Base-by-base conservation (phyloP, 2,797 vertebrate species). In the Coranthus polyacanthus region DNA sequence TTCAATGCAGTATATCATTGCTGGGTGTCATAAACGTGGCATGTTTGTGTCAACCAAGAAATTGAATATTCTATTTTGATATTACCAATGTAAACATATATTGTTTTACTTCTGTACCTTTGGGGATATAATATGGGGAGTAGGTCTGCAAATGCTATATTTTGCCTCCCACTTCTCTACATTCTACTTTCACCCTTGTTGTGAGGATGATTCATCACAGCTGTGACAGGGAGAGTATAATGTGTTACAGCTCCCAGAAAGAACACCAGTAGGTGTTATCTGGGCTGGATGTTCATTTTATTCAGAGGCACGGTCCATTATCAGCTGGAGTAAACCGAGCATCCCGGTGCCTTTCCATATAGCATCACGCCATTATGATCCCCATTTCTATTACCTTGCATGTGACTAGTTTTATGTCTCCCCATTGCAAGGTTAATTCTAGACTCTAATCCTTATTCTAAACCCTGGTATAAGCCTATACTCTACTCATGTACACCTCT, bases 201-300 rank as follows among this genome's bases (percentile, higher is more conserved):
- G 86, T 57, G 75, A 37, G 71, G 78, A 85, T 84, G 86, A 92
- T 86, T 92, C 82, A 91, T 88, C 73, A 66, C 75, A 44, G 70
- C 69, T 53, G 77, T 85, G 83, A 75, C 64, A 73, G 83, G 68
- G 54, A 62, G 55, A 47, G 73, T 43, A 29, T 68, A 68, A 84
- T 80, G 82, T 80, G 85, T 64, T 77, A 75, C 72, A 85, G 84
- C 84, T 70, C 81, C 74, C 75, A 78, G 79, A 79, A 78, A 76
- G 56, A 83, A 77, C 74, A 69, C 82, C 70, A 53, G 76, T 59
- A 66, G 85, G 81, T 85, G 83, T 85, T 85, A 89, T 88, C 85
- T 78, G 44, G 59, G 79, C 67, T 16, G 75, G 66, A 77, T 78
- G 81, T 72, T 90, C 82, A 76, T 89, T 86, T 83, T 72, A 89